Evolutionary conservation across 2,113 vertebrate genomes (phyloP), one percentile per base, ranked within the genome.

Genomic region (Formicarius rufipectus): DNA sequence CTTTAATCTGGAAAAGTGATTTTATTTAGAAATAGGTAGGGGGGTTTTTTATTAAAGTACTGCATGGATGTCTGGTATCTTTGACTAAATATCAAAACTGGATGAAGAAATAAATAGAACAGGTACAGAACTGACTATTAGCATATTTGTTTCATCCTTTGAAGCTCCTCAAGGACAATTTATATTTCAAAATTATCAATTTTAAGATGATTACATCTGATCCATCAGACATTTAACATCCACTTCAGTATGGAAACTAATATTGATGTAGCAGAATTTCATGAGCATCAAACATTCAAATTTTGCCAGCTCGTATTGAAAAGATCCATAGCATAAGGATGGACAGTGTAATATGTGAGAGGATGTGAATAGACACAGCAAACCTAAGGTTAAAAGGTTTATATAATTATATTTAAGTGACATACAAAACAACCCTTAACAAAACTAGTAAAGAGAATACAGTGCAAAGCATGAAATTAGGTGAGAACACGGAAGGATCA

Each of bases 41-140:
- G 2, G 4, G 1, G 11, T 50, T 50, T 9, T 0, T 27, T 84
- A 55, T 60, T 47, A 66, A 56, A 76, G 6, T 3, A 5, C 4
- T 55, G 9, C 16, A 64, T 5, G 15, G 9, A 8, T 17, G 10
- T 8, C 21, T 73, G 27, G 1, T 64, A 31, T 64, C 12, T 66
- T 35, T 59, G 21, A 45, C 15, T n/a, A 2, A 6, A 71, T 82
- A 14, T 80, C 9, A 76, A 75, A 68, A 89, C 6, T 3, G 11
- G 13, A 79, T 39, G 6, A 7, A 73, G 58, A 86, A 79, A 4
- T 6, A 74, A 44, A 62, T 8, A 45, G 21, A 88, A 27, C 1
- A 52, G 7, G 9, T 42, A 30, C 10, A 45, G 9, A 84, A 28
- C 3, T 44, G 4, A 39, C 23, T 63, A 21, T 18, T 42, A 24